These are phyloP conservation scores for Oligia strigilis DNA, from an alignment of 2,888 invertebrate species.

Conservation along the genomic window DNA sequence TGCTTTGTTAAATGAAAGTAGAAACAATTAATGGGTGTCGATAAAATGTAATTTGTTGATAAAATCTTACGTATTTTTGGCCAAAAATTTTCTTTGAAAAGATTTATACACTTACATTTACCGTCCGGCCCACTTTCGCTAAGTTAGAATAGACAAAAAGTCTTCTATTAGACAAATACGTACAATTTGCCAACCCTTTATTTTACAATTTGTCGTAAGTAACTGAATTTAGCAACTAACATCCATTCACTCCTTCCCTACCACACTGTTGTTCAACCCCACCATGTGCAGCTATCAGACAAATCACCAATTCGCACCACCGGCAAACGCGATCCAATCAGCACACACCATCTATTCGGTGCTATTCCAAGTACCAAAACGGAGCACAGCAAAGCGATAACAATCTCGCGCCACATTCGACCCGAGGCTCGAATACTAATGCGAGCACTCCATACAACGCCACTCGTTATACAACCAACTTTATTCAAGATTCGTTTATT, in stretches of 20 bases:
- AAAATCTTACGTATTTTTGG: neutral
- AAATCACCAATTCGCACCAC: constrained; percentile 61
- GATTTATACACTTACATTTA: neutral
- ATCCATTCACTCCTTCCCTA: constrained; percentile 20
- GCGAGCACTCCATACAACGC: constrained; percentile 71
- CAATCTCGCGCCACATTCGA: constrained; percentile 76
- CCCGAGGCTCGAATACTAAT: constrained; percentile 75
- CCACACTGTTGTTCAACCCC: constrained; percentile 38
- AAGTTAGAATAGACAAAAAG: neutral
- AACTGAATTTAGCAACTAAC: constrained; percentile 17
- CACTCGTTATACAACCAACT: constrained; percentile 71
- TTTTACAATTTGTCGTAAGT: neutral
- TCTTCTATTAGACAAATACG: neutral
- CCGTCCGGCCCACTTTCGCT: no score
- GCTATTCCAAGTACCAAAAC: constrained; percentile 64
- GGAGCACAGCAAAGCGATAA: constrained; percentile 73
- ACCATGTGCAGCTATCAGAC: constrained; percentile 57
- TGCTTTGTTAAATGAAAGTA: constrained; percentile 61
- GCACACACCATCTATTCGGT: constrained; percentile 66
- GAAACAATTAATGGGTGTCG: constrained; percentile 53
- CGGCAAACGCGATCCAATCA: constrained; percentile 67
- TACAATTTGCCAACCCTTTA: neutral
- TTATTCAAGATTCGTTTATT: constrained; percentile 71
- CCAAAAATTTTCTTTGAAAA: neutral
- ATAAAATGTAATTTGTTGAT: constrained; percentile 26